A percentile compares a stretch with the other conserved stretches of the same genome.
phyloP scores from a whole-genome alignment of 2,888 invertebrate genomes.

The Seladonia tumulorum region DNA sequence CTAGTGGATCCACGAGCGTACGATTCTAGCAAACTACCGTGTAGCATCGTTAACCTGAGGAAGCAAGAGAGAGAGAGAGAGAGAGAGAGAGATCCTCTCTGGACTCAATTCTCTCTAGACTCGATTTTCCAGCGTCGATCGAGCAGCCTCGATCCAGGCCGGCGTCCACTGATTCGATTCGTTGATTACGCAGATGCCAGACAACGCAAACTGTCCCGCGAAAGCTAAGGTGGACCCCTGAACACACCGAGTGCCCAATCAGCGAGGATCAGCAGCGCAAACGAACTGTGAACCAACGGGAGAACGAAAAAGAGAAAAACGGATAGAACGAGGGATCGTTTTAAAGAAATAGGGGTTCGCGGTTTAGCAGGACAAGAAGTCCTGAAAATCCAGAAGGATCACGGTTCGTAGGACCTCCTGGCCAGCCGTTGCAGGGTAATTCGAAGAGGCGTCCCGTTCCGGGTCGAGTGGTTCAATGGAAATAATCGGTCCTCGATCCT shows the following conservation, averaged over 20 bases:
- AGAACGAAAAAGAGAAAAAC: not conserved
- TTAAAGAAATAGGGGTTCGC: not conserved
- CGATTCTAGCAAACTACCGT: not conserved
- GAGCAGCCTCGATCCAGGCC: not conserved
- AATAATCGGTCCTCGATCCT: slow-evolving; percentile 22
- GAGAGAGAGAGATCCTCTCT: not conserved
- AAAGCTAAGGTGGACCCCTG: slow-evolving; percentile 11
- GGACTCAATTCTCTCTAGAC: slow-evolving; percentile 20
- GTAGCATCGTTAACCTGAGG: not conserved
- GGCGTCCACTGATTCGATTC: slow-evolving; percentile 29
- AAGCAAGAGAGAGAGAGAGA: not conserved
- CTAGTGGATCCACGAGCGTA: not conserved
- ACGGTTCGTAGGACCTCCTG: not conserved
- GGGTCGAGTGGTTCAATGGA: not conserved
- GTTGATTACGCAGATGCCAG: slow-evolving; percentile 59
- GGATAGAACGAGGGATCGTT: not conserved
- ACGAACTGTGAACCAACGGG: not conserved
- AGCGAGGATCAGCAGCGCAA: not conserved
- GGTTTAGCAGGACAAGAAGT: not conserved
- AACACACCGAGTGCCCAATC: not conserved
- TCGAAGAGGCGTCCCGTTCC: not conserved
- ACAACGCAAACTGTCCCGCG: slow-evolving; percentile 47
- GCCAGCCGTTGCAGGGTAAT: slow-evolving; percentile 14
- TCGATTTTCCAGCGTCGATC: slow-evolving; percentile 43
- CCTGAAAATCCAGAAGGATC: not conserved